Base-by-base conservation (phyloP, 1,140 invertebrate genomes). In the Protaetia brevitarsis region DNA sequence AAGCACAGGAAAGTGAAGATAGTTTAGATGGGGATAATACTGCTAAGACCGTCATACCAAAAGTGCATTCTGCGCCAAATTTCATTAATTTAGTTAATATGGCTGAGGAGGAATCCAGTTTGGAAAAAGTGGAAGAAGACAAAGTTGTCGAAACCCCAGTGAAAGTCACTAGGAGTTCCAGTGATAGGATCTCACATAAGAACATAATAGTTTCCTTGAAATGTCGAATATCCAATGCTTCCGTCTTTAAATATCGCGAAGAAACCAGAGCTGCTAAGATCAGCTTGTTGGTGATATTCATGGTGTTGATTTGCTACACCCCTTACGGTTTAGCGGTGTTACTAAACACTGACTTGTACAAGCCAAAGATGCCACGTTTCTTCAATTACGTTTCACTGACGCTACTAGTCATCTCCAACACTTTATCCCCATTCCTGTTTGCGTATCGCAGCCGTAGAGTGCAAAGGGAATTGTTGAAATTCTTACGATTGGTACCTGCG, bases 201-300 rank as follows among this genome's bases (percentile, higher is more conserved):
- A 78, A 73, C 79, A 87, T 88, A 70, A 88, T 92, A 69, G 88
- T 86, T 59, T 88, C 86, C 4, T 79, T 92, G 60, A 86, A 88
- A 34, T 87, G 89, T 75, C 81, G 88, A 7, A 89, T 93, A 37
- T 92, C 90, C 64, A 93, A 93, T 74, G 91, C 90, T 8, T 90
- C 88, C n/a, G 79, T 92, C 63, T 93, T 93, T 77, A 84, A 87
- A 63, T 92, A 92, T 75, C 82, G 90, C 19, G 91, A 93, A 77
- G 91, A 93, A 77, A 88, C 89, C 28, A 82, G 91, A 66, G 90
- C 91, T 0, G 91, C 90, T 2, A 85, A 90, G 62, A 89, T 93
- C 51, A 91, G 89, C 71, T 86, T 89, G 27, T 73, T 91, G 67
- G 85, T 87, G 1, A 84, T 87, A 27, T 84, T 92, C 2, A 89